phyloP scores from a whole-genome alignment of 2,113 vertebrate genomes.

The Bambusicola thoracicus region DNA sequence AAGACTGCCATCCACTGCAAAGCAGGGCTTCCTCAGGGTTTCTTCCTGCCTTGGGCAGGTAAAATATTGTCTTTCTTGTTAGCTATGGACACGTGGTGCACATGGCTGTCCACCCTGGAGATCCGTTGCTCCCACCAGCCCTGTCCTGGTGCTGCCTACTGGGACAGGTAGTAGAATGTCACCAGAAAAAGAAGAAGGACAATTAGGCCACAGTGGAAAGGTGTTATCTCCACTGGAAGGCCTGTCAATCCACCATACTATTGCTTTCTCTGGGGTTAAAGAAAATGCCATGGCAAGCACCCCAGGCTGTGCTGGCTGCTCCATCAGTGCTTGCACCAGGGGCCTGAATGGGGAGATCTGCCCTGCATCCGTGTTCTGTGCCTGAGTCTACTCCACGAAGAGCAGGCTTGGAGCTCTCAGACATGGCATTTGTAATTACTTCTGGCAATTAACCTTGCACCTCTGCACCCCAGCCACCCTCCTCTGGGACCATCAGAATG shows the following conservation, averaged over 20 bases:
- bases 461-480: background rate
- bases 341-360: background rate
- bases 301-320: background rate
- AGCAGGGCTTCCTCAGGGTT: background rate
- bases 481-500: background rate
- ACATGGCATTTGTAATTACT: background rate
- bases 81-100: background rate
- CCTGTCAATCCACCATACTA: background rate
- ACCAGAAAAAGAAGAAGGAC: background rate
- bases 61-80: background rate
- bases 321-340: background rate
- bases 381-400: background rate
- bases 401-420: background rate
- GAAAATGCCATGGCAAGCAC: background rate
- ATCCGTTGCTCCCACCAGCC: background rate
- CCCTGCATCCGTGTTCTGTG: background rate
- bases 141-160: background rate
- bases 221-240: background rate
- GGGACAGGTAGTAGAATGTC: background rate
- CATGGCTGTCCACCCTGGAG: fast-evolving
- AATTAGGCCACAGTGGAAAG: background rate
- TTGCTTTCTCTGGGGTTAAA: background rate
- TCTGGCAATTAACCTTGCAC: conserved; percentile 16
- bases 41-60: background rate
- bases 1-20: background rate